Conservation (phyloP, 2,113 vertebrate species). For the Centropus bengalensis region DNA sequence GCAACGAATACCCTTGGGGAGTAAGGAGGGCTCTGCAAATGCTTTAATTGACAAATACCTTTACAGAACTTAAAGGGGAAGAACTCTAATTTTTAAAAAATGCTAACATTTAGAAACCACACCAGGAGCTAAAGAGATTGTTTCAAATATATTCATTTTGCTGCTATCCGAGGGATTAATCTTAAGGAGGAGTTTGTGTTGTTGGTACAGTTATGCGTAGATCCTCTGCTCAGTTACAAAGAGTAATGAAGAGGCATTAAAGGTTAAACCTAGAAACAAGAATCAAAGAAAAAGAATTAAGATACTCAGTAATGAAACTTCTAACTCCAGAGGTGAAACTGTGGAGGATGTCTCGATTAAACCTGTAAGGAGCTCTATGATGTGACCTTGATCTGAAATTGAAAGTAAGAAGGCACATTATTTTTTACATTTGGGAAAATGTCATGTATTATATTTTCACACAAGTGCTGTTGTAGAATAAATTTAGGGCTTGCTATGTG, state of each 20-base stretch:
- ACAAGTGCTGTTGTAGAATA: not conserved
- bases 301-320: not conserved
- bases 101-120: not conserved
- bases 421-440: not conserved
- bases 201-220: not conserved
- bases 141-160: not conserved
- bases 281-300: not conserved
- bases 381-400: slow-evolving; percentile 1
- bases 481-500: not conserved
- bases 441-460: not conserved
- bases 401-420: not conserved
- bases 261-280: not conserved
- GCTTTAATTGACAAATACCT: not conserved
- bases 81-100: not conserved
- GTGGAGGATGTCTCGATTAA: not conserved
- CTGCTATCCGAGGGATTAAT: not conserved
- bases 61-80: not conserved
- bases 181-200: fast-evolving
- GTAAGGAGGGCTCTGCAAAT: not conserved
- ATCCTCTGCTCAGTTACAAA: not conserved
- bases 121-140: not conserved
- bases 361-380: not conserved
- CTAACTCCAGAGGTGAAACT: not conserved
- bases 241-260: not conserved
- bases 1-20: not conserved